Conservation (phyloP, 2,888 invertebrate species). For the Leptodirus hochenwartii region DNA sequence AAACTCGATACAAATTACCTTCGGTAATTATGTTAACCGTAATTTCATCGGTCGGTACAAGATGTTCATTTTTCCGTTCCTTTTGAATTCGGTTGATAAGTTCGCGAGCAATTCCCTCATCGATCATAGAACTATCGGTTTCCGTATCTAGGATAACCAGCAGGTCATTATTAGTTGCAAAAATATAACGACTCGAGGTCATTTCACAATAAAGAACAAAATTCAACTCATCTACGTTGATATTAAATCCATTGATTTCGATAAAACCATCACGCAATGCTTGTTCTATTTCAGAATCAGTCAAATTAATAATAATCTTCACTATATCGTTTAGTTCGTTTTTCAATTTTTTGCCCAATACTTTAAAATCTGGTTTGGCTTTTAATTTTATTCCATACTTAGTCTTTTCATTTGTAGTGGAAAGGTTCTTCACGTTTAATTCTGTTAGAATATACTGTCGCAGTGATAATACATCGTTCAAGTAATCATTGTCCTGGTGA, state of each 20-base stretch:
- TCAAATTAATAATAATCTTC: constrained; percentile 59
- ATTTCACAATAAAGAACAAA: too few relatives aligned
- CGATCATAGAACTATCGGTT: constrained; percentile 75
- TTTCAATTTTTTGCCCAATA: constrained; percentile 75
- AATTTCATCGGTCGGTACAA: constrained; percentile 83
- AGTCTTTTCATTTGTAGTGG: constrained; percentile 73
- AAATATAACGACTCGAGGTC: constrained; percentile 64
- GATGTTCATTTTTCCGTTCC: constrained; percentile 81
- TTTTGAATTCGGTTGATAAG: constrained; percentile 93
- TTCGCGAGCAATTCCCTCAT: constrained; percentile 91
- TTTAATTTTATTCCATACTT: constrained; percentile 79
- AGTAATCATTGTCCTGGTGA: constrained; percentile 60
- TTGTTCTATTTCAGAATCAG: constrained; percentile 59
- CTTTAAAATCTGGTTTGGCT: constrained; percentile 91
- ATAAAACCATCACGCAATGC: constrained; percentile 50
- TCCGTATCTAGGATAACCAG: constrained; percentile 78
- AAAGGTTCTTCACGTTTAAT: constrained; percentile 74
- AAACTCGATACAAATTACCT: constrained; percentile 47
- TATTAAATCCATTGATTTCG: too few relatives aligned
- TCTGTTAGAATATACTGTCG: constrained; percentile 81
- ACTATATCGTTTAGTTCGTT: constrained; percentile 78
- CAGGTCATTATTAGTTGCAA: constrained; percentile 77
- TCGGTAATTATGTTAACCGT: constrained; percentile 55
- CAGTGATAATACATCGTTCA: constrained; percentile 61
- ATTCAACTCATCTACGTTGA: too few relatives aligned